Percentiles rank a stretch among this genome's conserved stretches.
phyloP scores from a whole-genome alignment of 2,113 vertebrate species.

The Mionectes macconnelli region DNA sequence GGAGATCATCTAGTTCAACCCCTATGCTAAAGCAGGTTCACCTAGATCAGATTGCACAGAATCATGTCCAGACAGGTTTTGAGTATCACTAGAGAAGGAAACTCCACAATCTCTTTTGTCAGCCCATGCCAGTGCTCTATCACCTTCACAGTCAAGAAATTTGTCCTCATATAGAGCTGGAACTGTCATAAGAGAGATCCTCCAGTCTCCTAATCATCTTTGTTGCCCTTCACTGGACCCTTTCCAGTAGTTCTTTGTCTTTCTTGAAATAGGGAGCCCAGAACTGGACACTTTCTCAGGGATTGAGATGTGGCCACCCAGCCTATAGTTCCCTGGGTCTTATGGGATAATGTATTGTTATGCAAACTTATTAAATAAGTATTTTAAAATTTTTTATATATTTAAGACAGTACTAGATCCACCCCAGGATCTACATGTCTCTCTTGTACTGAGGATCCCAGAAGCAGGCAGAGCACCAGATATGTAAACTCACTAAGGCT shows the following conservation, averaged over 20 bases:
- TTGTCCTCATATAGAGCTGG: background rate
- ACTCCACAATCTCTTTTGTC: background rate
- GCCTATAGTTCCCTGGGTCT: background rate
- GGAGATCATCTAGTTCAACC: background rate
- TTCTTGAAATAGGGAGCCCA: background rate
- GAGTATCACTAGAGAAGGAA: background rate
- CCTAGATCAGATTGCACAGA: background rate
- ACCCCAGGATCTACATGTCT: background rate
- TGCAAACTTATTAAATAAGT: background rate
- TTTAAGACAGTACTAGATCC: background rate
- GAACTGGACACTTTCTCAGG: background rate
- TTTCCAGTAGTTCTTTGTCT: background rate
- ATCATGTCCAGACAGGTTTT: background rate
- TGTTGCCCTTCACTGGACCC: rapidly evolving
- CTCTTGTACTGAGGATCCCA: background rate
- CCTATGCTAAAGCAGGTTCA: background rate
- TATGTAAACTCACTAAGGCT: background rate
- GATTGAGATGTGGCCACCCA: background rate
- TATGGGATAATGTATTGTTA: background rate
- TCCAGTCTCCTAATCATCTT: background rate
- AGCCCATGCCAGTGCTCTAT: background rate
- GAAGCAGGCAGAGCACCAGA: background rate
- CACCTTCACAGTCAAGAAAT: background rate
- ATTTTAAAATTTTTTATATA: background rate
- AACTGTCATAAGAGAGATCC: background rate